Percentiles rank a stretch among this genome's conserved stretches.
phyloP scores from a whole-genome alignment of 2,113 vertebrate species.

The Cyphomyrus plagiostoma region DNA sequence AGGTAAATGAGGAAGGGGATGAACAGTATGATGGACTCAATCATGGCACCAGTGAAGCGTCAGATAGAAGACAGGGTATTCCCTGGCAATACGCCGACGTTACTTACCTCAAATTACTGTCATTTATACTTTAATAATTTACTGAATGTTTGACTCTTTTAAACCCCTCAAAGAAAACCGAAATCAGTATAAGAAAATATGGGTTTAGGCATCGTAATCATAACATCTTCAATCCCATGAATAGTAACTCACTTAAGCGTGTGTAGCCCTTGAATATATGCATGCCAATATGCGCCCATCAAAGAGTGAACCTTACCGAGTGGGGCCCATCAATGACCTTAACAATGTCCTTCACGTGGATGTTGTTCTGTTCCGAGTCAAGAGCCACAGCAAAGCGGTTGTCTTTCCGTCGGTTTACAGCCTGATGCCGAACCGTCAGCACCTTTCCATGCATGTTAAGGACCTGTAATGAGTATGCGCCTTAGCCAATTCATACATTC shows the following conservation, averaged over 20 bases:
- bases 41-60: neutral
- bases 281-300: neutral
- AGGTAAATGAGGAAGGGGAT: neutral
- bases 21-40: neutral
- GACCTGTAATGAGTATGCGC: slow-evolving; percentile 55
- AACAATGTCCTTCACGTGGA: slow-evolving; percentile 90
- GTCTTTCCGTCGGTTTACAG: slow-evolving; percentile 85
- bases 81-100: neutral
- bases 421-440: slow-evolving; percentile 83
- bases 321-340: slow-evolving; percentile 94
- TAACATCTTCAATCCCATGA: neutral
- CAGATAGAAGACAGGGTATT: neutral
- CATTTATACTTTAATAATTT: neutral
- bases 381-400: slow-evolving; percentile 87
- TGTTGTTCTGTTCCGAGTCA: slow-evolving; percentile 94
- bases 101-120: neutral
- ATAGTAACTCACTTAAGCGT: neutral
- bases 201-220: neutral
- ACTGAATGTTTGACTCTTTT: neutral
- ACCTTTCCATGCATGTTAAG: slow-evolving; percentile 93
- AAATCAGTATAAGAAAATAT: neutral
- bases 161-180: neutral
- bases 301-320: slow-evolving; percentile 60
- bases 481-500: neutral
- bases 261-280: neutral